Conservation (phyloP, 2,113 vertebrate genomes). For the Tachysurus vachellii region DNA sequence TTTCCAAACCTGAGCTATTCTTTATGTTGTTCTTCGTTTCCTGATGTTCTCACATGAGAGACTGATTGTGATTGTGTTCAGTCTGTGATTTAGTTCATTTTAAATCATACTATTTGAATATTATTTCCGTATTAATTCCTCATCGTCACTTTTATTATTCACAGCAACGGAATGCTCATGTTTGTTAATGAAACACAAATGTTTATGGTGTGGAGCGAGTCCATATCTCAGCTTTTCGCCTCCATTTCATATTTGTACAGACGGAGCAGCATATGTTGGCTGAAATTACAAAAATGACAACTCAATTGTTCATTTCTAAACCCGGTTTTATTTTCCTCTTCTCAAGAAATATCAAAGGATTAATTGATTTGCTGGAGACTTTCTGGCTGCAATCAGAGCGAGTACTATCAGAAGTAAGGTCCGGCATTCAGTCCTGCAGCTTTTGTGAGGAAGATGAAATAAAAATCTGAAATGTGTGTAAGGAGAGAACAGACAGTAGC, state of each 20-base stretch:
- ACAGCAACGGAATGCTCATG: slow-evolving; percentile 40
- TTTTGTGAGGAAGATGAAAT: slow-evolving; percentile 48
- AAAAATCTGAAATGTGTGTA: slow-evolving; percentile 44
- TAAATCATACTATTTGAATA: slow-evolving; percentile 49
- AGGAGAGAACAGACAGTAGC: slow-evolving; percentile 34
- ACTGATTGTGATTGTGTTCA: slow-evolving; percentile 28
- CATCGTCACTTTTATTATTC: slow-evolving; percentile 50
- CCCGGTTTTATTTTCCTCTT: slow-evolving; percentile 33
- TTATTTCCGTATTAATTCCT: slow-evolving; percentile 43
- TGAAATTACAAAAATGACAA: slow-evolving; percentile 48
- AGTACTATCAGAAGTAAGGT: slow-evolving; percentile 41
- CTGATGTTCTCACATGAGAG: background rate
- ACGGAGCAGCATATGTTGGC: slow-evolving; percentile 43
- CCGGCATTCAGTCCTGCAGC: slow-evolving; percentile 34
- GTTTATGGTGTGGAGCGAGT: slow-evolving; percentile 48
- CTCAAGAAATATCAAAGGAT: slow-evolving; percentile 46
- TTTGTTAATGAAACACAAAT: slow-evolving; percentile 56
- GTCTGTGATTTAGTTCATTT: slow-evolving; percentile 47
- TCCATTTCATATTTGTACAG: slow-evolving; percentile 34
- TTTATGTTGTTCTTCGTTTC: slow-evolving; percentile 7
- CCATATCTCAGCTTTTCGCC: slow-evolving; percentile 42
- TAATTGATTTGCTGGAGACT: slow-evolving; percentile 50
- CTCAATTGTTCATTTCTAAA: slow-evolving; percentile 47
- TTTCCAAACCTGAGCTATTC: slow-evolving; percentile 13
- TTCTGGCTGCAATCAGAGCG: slow-evolving; percentile 44